Base-by-base conservation (phyloP, 2,797 vertebrate genomes). In the Enteromius thamalakanensis region DNA sequence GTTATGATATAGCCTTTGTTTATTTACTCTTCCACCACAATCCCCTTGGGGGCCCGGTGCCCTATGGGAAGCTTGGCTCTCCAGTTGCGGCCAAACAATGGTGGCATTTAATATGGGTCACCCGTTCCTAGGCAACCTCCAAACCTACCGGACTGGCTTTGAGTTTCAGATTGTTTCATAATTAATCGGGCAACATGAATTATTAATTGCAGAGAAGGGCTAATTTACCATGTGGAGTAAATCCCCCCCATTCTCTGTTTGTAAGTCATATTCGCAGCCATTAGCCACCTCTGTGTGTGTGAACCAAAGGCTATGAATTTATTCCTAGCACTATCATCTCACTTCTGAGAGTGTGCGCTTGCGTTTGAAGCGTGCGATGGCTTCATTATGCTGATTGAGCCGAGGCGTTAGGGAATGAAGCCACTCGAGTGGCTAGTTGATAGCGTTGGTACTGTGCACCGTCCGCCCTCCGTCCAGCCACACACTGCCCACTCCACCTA, bases 171-270 rank as follows among this genome's bases (percentile, higher is more conserved):
- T 93, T 75, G 90, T 93, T 95, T 92, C 92, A 94, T 94, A 94
- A 94, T 94, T 94, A 94, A 95, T 94, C 90, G 87, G 83, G 68
- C 83, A 86, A 92, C 91, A 94, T 95, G 92, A 94, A 94, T 95
- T 93, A 94, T 94, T 93, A 90, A 95, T 92, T 86, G 87, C 65
- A 71, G 87, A 91, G 92, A 92, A 91, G 91, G 91, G 93, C 90
- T 95, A 92, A 92, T 95, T 95, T 94, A 95, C 92, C 90, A 91
- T 88, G 84, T 87, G 87, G 92, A 93, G 92, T 93, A 94, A 93
- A 91, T 88, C 89, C 90, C 91, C 45, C 87, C 90, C 89, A 51
- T 83, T 83, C 71, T 85, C 70, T 45, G 80, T 65, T 75, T 69
- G 64, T 62, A 62, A 53, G 78, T 77, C 76, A 75, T 47, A 82